Evolutionary conservation across 2,888 invertebrate species (phyloP), one percentile per base, ranked within the genome.

Genomic region (Salticus scenicus): DNA sequence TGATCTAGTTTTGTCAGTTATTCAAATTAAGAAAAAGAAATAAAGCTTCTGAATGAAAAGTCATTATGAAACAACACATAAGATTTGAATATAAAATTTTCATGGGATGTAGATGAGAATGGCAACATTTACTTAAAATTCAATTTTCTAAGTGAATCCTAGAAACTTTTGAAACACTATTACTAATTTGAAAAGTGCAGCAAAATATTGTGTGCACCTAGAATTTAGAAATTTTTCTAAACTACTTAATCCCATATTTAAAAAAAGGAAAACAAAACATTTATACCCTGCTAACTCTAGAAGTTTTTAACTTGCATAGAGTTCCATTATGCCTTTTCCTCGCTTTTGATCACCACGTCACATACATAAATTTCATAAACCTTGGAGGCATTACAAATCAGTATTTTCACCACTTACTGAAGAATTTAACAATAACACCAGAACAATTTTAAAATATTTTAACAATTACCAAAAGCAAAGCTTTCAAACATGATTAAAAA

Each of bases 231-330:
- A 5, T 51, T 31, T 20, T 76, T 57, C 69, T 57, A 30, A 67
- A 30, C 63, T 63, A 69, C 47, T 63, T 67, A 81, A 75, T 73
- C 51, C 67, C 67, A 67, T 27, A 73, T 67, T 28, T 24, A n/a
- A 30, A 71, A 67, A 33, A 20, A n/a, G 2, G 17, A 57, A n/a
- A 57, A 24, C 4, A 24, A 2, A 79, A 73, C 79, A 81, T 31
- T 57, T 69, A 70, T 81, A 81, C 81, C 81, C 81, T 81, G 81
- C 81, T 74, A 69, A 81, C 81, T 69, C 69, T 81, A 69, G 42
- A 81, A 70, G 81, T 42, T 75, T 74, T 70, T 24, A 81, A 81
- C 74, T 81, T 75, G 37, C 81, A 70, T 70, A 75, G 70, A 81
- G 70, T 81, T 81, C 75, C 75, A 75, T 37, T 69, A 69, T 69